phyloP scores from a whole-genome alignment of 37 sponge, comb jelly and placozoan species.

The Aphrocallistes beatrix region DNA sequence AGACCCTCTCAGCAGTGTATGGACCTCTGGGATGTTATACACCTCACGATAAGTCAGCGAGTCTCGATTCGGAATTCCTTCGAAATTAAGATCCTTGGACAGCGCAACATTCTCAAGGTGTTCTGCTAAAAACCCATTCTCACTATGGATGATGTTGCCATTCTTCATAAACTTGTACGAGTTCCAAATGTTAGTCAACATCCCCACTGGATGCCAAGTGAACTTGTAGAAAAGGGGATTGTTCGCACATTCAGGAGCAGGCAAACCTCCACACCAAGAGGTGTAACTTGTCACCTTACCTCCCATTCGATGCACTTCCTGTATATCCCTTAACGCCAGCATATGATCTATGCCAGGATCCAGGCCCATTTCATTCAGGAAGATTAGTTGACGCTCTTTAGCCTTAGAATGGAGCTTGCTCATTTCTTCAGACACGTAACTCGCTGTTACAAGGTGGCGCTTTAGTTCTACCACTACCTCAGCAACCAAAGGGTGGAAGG shows the following conservation, averaged over 20 bases:
- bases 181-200: slow-evolving; percentile 43
- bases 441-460: slow-evolving; percentile 76
- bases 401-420: slow-evolving; percentile 41
- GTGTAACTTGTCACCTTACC: slow-evolving; percentile 59
- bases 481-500: slow-evolving; percentile 64
- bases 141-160: slow-evolving; percentile 44
- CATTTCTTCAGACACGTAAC: slow-evolving; percentile 61
- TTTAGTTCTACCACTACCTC: slow-evolving; percentile 52
- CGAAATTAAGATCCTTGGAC: slow-evolving; percentile 37
- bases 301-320: slow-evolving; percentile 51
- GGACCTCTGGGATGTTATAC: slow-evolving; percentile 60
- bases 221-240: slow-evolving; percentile 94
- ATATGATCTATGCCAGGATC: slow-evolving; percentile 98
- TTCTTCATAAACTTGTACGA: slow-evolving; percentile 60
- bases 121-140: background rate
- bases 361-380: slow-evolving; percentile 85
- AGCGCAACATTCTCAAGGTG: background rate
- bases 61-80: slow-evolving; percentile 78
- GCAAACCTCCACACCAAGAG: slow-evolving; percentile 86
- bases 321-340: slow-evolving; percentile 82
- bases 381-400: slow-evolving; percentile 38
- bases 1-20: slow-evolving; percentile 63
- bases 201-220: slow-evolving; percentile 82
- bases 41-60: slow-evolving; percentile 54
- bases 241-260: slow-evolving; percentile 63